phyloP scores from a whole-genome alignment of 1,140 invertebrate species.

The Drosophila persimilis region DNA sequence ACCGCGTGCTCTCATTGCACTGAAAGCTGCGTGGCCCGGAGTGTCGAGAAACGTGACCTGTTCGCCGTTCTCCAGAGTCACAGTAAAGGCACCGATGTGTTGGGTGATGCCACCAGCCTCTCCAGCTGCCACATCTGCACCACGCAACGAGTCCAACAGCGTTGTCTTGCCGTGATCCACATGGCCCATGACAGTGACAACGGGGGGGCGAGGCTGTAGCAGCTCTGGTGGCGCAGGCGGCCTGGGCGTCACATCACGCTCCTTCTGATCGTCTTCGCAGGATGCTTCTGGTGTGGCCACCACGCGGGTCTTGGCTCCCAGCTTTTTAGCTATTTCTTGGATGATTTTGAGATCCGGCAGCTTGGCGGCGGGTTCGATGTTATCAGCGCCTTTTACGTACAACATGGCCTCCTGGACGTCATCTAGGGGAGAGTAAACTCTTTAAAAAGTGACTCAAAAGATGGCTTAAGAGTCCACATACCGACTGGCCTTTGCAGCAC shows the following conservation, averaged over 20 bases:
- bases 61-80: slow-evolving; percentile 88
- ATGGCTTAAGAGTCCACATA: slow-evolving; percentile 12
- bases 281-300: slow-evolving; percentile 83
- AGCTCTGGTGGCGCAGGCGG: slow-evolving; percentile 86
- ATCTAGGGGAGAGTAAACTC: slow-evolving; percentile 82
- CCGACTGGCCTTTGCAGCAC: slow-evolving; percentile 83
- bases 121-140: slow-evolving; percentile 92
- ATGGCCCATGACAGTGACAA: slow-evolving; percentile 99
- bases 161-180: slow-evolving; percentile 99
- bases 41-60: slow-evolving; percentile 98
- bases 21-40: slow-evolving; percentile 99
- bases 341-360: slow-evolving; percentile 86
- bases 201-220: slow-evolving; percentile 90
- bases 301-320: slow-evolving; percentile 85
- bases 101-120: slow-evolving; percentile 99
- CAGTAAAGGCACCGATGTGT: slow-evolving; percentile 99
- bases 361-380: slow-evolving; percentile 81
- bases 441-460: neutral
- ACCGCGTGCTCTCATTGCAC: slow-evolving; percentile 94
- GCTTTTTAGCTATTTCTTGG: slow-evolving; percentile 87
- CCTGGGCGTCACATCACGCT: slow-evolving; percentile 84
- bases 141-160: slow-evolving; percentile 94
- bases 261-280: slow-evolving; percentile 66
- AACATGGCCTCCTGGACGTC: slow-evolving; percentile 88
- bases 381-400: slow-evolving; percentile 86